Evolutionary conservation across 2,888 invertebrate species (phyloP), one percentile per base, ranked within the genome.

Genomic region (Sipha maydis): DNA sequence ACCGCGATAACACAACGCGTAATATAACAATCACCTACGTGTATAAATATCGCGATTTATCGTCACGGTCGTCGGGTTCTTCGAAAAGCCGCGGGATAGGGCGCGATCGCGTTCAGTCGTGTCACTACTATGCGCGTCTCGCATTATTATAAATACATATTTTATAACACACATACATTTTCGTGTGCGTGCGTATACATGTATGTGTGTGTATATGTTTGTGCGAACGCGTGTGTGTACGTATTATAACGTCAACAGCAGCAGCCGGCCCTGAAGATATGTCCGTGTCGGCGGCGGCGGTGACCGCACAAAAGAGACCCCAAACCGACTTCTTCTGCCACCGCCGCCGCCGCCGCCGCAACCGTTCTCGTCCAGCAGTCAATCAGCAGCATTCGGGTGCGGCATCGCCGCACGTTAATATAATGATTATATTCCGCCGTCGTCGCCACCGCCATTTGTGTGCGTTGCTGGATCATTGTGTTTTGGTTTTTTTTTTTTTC

Each of bases 231-330:
- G 71, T 28, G 9, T 11, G 19, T 61, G 8, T n/a, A 8, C 71
- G 71, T 31, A 71, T 31, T 31, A 34, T 31, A 71, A 41, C 69
- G 25, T 11, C 69, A 69, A 25, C 69, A 69, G 69, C 69, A 69
- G 69, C 69, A 69, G 69, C 69, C 69, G 69, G 69, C n/a, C 69
- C 21, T 25, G 61, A 21, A 61, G 61, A 69, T 7, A 28, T 28
- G 8, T n/a, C 11, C 28, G 14, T 28, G 69, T n/a, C 69, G 3
- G 9, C n/a, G 54, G 21, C 80, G 80, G 61, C 79, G 38, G 56
- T 61, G 80, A 80, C 80, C 80, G 80, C 80, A 80, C 80, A 80
- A 80, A 80, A 80, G 69, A 69, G 61, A 61, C 80, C 80, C 80
- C 80, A 38, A 80, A 67, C 80, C 80, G 80, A 80, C 80, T 67